These are phyloP conservation scores for Frankliniella fusca DNA, from an alignment of 2,888 invertebrate species.

Conservation along the genomic window DNA sequence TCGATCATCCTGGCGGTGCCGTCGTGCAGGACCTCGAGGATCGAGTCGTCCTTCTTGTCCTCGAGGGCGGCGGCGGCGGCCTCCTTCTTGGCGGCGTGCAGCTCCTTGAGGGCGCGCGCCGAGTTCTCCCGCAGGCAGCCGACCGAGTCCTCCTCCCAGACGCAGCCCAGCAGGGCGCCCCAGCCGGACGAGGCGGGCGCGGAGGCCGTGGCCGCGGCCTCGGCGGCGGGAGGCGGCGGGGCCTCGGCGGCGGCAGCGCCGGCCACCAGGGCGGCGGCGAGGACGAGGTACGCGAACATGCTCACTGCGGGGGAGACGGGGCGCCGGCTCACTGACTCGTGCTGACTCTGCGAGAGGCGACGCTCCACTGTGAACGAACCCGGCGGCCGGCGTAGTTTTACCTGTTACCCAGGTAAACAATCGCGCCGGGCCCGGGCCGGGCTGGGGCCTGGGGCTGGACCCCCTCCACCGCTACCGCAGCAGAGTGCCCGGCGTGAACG, in stretches of 20 bases:
- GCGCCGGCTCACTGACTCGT: neutral
- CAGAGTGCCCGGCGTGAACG: neutral
- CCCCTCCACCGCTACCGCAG: neutral
- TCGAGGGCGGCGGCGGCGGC: neutral
- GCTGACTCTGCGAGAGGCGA: neutral
- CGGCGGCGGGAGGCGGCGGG: neutral
- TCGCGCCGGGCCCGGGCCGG: neutral
- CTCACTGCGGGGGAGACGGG: neutral
- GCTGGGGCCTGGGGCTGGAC: neutral
- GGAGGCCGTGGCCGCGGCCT: neutral
- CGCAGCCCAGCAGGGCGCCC: conserved; percentile 4
- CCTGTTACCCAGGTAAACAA: conserved; percentile 16
- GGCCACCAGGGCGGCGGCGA: conserved; percentile 24
- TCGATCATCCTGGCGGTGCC: conserved; percentile 23
- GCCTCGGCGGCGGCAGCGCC: conserved; percentile 9
- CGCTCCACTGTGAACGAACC: neutral
- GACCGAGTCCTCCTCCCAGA: conserved; percentile 10
- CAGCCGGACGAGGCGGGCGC: neutral
- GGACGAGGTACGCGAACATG: conserved; percentile 13
- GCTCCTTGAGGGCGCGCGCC: conserved; percentile 13
- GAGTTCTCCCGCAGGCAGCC: conserved; percentile 16
- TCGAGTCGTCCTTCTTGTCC: neutral
- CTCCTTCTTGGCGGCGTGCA: conserved; percentile 10
- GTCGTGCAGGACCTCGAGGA: conserved; percentile 19
- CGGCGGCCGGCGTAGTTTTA: neutral